These are phyloP conservation scores for Lasius fuliginosus DNA, from an alignment of 2,888 invertebrate species.

Conservation along the genomic window DNA sequence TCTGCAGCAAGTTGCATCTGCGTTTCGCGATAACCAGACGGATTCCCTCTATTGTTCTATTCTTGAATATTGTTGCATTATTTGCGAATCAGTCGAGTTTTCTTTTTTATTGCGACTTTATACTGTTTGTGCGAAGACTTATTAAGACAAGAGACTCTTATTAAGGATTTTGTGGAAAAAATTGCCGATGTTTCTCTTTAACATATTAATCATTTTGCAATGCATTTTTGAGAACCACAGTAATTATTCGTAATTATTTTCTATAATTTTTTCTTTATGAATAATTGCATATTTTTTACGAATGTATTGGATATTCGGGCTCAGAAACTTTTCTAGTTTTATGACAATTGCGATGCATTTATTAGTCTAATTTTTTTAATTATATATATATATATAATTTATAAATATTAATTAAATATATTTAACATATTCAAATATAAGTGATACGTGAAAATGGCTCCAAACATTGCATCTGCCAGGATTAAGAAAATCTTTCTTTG, in stretches of 20 bases:
- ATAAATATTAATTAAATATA: background rate
- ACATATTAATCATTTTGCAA: background rate
- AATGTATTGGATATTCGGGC: background rate
- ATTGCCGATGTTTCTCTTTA: background rate
- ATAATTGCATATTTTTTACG: background rate
- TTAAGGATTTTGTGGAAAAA: background rate
- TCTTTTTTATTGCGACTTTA: slow-evolving; percentile 16
- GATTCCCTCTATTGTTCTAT: slow-evolving; percentile 47
- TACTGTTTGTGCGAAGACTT: background rate
- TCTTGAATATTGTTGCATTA: slow-evolving; percentile 33
- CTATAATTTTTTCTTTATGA: background rate
- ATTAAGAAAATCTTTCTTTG: slow-evolving; percentile 1
- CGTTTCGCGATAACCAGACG: slow-evolving; percentile 44
- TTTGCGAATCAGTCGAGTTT: slow-evolving; percentile 28
- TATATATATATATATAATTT: background rate
- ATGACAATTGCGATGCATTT: background rate
- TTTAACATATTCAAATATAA: background rate
- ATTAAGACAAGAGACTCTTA: too few species aligned
- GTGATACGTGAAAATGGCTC: background rate
- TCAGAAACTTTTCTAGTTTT: background rate
- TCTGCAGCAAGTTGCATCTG: slow-evolving; percentile 33
- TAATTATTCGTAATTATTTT: background rate
- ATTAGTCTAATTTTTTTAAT: background rate
- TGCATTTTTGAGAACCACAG: background rate
- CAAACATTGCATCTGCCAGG: background rate